These are phyloP conservation scores for Cyclopterus lumpus DNA, from an alignment of 2,797 vertebrate species.

Conservation along the genomic window DNA sequence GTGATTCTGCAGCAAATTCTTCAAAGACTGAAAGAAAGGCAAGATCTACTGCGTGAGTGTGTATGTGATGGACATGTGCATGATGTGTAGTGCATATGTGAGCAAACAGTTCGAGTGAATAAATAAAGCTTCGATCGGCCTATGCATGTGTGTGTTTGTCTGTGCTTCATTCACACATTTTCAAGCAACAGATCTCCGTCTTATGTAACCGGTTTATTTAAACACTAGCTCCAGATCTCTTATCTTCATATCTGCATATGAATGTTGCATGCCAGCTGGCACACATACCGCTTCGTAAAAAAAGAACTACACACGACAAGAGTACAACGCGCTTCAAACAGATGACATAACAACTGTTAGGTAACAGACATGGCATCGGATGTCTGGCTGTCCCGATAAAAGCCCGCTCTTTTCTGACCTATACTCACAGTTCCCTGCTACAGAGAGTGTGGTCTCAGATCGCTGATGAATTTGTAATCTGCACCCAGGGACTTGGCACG, in stretches of 20 bases:
- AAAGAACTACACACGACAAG: slow-evolving; percentile 65
- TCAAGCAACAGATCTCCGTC: slow-evolving; percentile 33
- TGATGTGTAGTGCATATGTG: slow-evolving; percentile 28
- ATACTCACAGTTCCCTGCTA: slow-evolving; percentile 33
- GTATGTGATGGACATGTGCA: slow-evolving; percentile 23
- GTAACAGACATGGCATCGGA: slow-evolving; percentile 62
- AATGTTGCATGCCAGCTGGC: slow-evolving; percentile 76
- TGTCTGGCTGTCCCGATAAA: slow-evolving; percentile 61
- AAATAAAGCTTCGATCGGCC: slow-evolving; percentile 21
- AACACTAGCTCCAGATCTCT: slow-evolving; percentile 56
- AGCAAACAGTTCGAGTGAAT: slow-evolving; percentile 30
- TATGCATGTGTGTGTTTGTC: slow-evolving; percentile 1
- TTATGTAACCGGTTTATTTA: slow-evolving; percentile 73
- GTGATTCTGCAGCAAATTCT: slow-evolving; percentile 57
- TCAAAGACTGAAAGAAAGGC: slow-evolving; percentile 33
- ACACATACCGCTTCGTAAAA: slow-evolving; percentile 56
- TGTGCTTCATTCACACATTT: slow-evolving; percentile 65
- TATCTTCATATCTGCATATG: slow-evolving; percentile 70
- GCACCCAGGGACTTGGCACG: slow-evolving; percentile 45
- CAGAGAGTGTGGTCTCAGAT: slow-evolving; percentile 44
- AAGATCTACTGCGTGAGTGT: slow-evolving; percentile 7
- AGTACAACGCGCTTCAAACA: slow-evolving; percentile 60
- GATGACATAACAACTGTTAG: slow-evolving; percentile 79
- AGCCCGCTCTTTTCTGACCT: slow-evolving; percentile 58
- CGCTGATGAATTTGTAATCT: slow-evolving; percentile 67